These are phyloP conservation scores for Pollimyrus isidori DNA, from an alignment of 2,113 vertebrate species.

Conservation along the genomic window DNA sequence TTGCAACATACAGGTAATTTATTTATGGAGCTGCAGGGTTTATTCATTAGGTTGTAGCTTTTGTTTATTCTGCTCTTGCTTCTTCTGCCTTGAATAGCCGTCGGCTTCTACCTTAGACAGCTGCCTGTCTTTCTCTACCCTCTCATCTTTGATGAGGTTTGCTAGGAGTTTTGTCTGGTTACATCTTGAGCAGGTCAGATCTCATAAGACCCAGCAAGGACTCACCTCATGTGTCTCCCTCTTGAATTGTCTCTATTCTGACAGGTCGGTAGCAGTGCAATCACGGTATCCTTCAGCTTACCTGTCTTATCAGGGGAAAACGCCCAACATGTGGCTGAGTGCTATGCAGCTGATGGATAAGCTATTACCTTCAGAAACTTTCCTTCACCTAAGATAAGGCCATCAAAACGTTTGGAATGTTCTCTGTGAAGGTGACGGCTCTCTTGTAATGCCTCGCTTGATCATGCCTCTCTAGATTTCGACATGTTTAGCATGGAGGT, in stretches of 20 bases:
- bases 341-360: background rate
- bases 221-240: background rate
- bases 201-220: background rate
- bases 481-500: background rate
- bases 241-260: background rate
- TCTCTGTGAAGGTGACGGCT: background rate
- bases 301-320: background rate
- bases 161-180: background rate
- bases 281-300: background rate
- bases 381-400: background rate
- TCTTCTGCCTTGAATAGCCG: background rate
- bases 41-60: conserved; percentile 4
- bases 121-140: background rate
- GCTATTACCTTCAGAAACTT: background rate
- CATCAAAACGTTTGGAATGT: background rate
- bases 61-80: conserved; percentile 2
- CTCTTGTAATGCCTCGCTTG: background rate
- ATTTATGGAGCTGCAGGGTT: conserved; percentile 20
- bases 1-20: conserved; percentile 8
- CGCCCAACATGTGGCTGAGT: background rate
- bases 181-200: background rate
- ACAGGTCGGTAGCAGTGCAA: background rate
- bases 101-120: background rate
- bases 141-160: background rate
- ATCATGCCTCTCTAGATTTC: background rate